Evolutionary conservation across 2,113 vertebrate species (phyloP), one percentile per base, ranked within the genome.

Genomic region (Panurus biarmicus): DNA sequence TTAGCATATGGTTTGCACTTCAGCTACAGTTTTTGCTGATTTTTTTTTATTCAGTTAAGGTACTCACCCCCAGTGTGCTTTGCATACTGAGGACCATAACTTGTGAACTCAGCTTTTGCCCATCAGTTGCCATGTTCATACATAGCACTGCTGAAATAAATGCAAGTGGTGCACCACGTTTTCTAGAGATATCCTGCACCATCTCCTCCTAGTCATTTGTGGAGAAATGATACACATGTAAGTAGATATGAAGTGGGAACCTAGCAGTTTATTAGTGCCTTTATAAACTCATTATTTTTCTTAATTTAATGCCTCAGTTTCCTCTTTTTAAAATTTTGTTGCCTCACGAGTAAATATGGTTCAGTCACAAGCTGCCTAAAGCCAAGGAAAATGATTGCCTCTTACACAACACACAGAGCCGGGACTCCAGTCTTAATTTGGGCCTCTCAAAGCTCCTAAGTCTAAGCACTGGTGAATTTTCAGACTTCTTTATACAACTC

Each of bases 81-180:
- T 76, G 50, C 47, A 62, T 60, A 12, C 36, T 33, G 36, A 94
- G 19, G 15, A 36, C 22, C 23, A 23, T 23, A 64, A 73, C 13
- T 48, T 53, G 16, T 20, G 35, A 81, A 42, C 28, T 69, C 66
- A 33, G 31, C 25, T 85, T 95, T 73, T 57, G 31, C 24, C 40
- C 17, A 5, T 61, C 31, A 22, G 1, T 28, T 7, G 3, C 21
- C 2, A 0, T 6, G 3, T 64, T 87, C 5, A 1, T 12, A 42
- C 29, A 44, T 21, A 71, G 14, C 5, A 11, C 40, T 72, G n/a
- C 10, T 82, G 48, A 75, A 95, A 48, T 11, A 67, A 70, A 77
- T 7, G 3, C 10, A 64, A 28, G 11, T 51, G 3, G 1, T 25
- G 21, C 78, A 31, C 8, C 22, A 47, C 13, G 31, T 89, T 75